Evolutionary conservation across 1,140 invertebrate species (phyloP), one percentile per base, ranked within the genome.

Genomic region (Bathynomus jamesi): DNA sequence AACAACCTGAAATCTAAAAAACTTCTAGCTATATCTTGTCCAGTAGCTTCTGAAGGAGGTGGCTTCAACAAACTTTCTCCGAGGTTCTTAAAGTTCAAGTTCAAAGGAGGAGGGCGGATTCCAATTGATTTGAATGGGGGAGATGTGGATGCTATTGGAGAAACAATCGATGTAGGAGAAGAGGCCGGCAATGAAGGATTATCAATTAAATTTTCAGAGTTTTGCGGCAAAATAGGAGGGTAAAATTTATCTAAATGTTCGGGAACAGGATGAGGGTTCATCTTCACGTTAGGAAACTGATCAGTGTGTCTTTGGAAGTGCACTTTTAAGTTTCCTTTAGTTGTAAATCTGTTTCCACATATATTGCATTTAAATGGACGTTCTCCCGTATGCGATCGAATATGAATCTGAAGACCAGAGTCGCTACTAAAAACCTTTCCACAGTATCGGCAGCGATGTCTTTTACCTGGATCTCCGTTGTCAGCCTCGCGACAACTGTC

Each of bases 291-390:
- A 69, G 94, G 94, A 84, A 96, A 96, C 83, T 95, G 95, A 75
- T 91, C 87, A 78, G 92, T 93, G 83, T 98, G 95, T 79, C 95
- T 88, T 85, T 96, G 94, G 84, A 96, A 97, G 84, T 97, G 94
- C 66, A 97, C 94, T 87, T 96, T 96, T 28, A 96, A 87, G 83
- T 96, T 96, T 76, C 94, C 94, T 86, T 98, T 98, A 76, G 96
- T 99, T 71, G 96, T 98, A 85, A 99, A 99, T 77, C 93, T 87
- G 82, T 93, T 95, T 65, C 95, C 94, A 84, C 96, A 99, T 72
- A 98, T 93, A 84, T 97, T 97, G 86, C 96, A 99, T 84, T 96
- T 95, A 85, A 96, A 99, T 46, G 96, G 96, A 68, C 95, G 88
- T 87, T 99, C 96, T 78, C 96, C 94, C 79, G 94, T 97, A 82